Evolutionary conservation across 2,888 invertebrate genomes (phyloP).

Genomic region (Hedya salicella): DNA sequence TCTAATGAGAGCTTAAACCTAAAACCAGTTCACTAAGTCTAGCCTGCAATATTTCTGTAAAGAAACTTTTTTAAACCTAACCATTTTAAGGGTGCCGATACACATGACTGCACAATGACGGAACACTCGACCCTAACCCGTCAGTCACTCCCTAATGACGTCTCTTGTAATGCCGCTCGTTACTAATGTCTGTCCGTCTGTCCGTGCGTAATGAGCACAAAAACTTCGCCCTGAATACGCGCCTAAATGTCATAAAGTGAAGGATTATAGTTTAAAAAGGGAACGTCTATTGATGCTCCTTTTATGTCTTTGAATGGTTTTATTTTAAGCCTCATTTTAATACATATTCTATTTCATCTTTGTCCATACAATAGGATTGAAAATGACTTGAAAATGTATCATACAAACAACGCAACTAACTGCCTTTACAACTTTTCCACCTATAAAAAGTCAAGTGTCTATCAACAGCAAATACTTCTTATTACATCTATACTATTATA

Average conservation of each 20-base stretch:
- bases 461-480: too few relatives aligned
- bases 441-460: too few relatives aligned
- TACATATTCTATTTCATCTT: not conserved
- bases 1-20: conserved; percentile 9
- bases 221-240: conserved; percentile 30
- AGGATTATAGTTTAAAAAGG: conserved; percentile 15
- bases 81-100: conserved; percentile 5
- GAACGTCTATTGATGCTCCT: not conserved
- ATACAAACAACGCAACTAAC: too few relatives aligned
- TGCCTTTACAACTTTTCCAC: too few relatives aligned
- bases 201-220: conserved; percentile 34
- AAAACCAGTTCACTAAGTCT: conserved; percentile 13
- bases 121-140: conserved; percentile 1
- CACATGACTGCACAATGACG: conserved; percentile 21
- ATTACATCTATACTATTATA: too few relatives aligned
- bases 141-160: conserved; percentile 25
- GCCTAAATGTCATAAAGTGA: conserved; percentile 36
- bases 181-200: conserved; percentile 28
- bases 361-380: not conserved
- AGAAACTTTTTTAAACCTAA: conserved; percentile 1
- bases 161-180: conserved; percentile 24
- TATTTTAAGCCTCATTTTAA: not conserved
- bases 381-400: not conserved
- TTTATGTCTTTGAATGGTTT: conserved; percentile 14
- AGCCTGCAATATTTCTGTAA: not conserved